Percentiles rank a stretch among this genome's conserved stretches.
Evolutionary conservation across 2,113 vertebrate genomes (phyloP).

Genomic region (Egretta garzetta): DNA sequence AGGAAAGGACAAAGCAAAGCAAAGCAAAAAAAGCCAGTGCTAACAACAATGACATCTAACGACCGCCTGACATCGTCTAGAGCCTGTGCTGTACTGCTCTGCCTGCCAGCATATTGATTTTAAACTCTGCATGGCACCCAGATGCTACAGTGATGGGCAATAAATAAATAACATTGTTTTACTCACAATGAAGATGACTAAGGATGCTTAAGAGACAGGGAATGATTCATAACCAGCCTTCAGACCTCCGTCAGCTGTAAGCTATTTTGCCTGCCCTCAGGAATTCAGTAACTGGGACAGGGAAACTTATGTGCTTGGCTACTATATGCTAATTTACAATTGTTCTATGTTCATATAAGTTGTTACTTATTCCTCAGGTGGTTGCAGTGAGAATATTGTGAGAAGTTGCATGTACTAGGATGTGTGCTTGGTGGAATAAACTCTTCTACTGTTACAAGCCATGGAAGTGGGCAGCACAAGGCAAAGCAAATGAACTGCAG

Average conservation of each 20-base stretch:
- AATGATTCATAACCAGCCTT: constrained; percentile 53
- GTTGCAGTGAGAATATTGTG: not conserved
- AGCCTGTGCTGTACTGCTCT: not conserved
- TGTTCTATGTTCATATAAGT: not conserved
- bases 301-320: constrained; percentile 18
- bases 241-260: constrained; percentile 42
- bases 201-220: constrained; percentile 47
- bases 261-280: constrained; percentile 44
- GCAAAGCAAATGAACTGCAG: not conserved
- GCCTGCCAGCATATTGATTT: not conserved
- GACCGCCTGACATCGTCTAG: not conserved
- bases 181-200: constrained; percentile 72
- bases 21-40: not conserved
- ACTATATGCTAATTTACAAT: not conserved
- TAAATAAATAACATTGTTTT: constrained; percentile 56
- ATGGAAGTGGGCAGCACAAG: not conserved
- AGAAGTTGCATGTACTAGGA: not conserved
- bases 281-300: constrained; percentile 25
- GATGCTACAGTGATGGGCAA: not conserved
- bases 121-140: constrained; percentile 3
- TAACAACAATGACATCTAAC: not conserved
- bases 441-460: not conserved
- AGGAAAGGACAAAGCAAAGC: not conserved
- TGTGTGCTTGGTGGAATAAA: not conserved
- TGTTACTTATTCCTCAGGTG: not conserved